Conservation (phyloP, 1,140 invertebrate genomes). For the Drosophila setifemur region DNA sequence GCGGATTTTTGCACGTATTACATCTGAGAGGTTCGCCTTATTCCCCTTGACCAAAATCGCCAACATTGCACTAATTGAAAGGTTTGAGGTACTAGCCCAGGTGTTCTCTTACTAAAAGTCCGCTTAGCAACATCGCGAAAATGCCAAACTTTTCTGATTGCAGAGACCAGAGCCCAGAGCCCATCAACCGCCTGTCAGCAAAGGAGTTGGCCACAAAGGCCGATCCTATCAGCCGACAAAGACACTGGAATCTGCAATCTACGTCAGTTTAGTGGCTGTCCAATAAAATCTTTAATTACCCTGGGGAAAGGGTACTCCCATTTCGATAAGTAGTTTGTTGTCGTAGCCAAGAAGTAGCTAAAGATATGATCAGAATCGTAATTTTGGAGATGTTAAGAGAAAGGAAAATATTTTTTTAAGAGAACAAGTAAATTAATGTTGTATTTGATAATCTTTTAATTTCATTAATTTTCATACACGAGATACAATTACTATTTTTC, state of each 20-base stretch:
- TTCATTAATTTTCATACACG: no score
- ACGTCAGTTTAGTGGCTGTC: constrained; percentile 2
- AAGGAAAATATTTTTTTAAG: no score
- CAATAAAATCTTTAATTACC: constrained; percentile 21
- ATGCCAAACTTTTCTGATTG: not conserved
- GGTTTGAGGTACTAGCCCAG: not conserved
- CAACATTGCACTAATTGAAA: constrained; percentile 13
- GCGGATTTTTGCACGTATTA: constrained; percentile 23
- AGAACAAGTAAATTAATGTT: no score
- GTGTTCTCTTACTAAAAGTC: constrained; percentile 3
- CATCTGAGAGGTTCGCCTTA: not conserved
- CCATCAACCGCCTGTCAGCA: constrained; percentile 17
- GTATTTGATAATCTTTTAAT: no score
- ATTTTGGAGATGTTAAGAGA: no score
- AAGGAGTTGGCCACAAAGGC: constrained; percentile 2
- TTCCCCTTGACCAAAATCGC: constrained; percentile 12
- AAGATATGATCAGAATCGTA: no score
- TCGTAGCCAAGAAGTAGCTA: no score
- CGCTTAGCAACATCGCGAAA: constrained; percentile 18
- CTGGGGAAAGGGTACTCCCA: not conserved
- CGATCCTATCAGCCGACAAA: constrained; percentile 23
- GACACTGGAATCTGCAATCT: constrained; percentile 3
- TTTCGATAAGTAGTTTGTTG: not conserved
- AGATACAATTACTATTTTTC: no score
- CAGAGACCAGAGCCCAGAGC: no score